Evolutionary conservation across 2,888 invertebrate genomes (phyloP).

Genomic region (Sturmia bella): DNA sequence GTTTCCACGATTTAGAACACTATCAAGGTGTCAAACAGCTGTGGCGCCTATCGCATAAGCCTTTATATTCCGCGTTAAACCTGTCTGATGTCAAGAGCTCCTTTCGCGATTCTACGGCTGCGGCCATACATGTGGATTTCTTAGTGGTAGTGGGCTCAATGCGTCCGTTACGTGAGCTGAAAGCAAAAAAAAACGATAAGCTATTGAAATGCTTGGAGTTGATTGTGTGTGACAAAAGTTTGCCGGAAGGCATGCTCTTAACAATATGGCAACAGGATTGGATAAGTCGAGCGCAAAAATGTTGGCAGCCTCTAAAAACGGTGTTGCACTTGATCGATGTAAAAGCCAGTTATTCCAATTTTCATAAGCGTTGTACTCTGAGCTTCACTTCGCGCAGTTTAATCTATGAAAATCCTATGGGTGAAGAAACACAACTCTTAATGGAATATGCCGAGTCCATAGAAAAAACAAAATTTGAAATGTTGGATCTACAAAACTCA

Average conservation of each 20-base stretch:
- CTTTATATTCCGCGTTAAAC: slow-evolving; percentile 74
- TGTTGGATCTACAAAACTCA: slow-evolving; percentile 67
- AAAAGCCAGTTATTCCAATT: slow-evolving; percentile 84
- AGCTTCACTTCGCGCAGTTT: slow-evolving; percentile 84
- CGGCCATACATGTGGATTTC: slow-evolving; percentile 84
- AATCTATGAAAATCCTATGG: slow-evolving; percentile 88
- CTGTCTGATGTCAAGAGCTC: slow-evolving; percentile 76
- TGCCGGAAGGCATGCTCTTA: slow-evolving; percentile 84
- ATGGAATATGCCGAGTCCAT: slow-evolving; percentile 75
- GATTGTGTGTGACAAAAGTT: slow-evolving; percentile 86
- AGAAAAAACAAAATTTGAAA: slow-evolving; percentile 70
- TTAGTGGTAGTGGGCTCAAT: slow-evolving; percentile 87
- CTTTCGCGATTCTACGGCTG: slow-evolving; percentile 44
- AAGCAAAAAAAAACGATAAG: slow-evolving; percentile 73
- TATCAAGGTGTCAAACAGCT: slow-evolving; percentile 83
- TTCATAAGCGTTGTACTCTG: slow-evolving; percentile 83
- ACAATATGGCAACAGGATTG: slow-evolving; percentile 87
- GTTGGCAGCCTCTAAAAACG: slow-evolving; percentile 87
- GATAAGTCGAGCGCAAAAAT: slow-evolving; percentile 83
- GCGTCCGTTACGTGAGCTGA: slow-evolving; percentile 85
- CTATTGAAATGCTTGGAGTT: slow-evolving; percentile 84
- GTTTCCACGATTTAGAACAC: slow-evolving; percentile 74
- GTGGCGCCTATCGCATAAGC: slow-evolving; percentile 86
- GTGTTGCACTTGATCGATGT: slow-evolving; percentile 88
- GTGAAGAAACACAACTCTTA: slow-evolving; percentile 84